Evolutionary conservation across 2,797 vertebrate genomes (phyloP), one percentile per base, ranked within the genome.

Genomic region (Alca torda): DNA sequence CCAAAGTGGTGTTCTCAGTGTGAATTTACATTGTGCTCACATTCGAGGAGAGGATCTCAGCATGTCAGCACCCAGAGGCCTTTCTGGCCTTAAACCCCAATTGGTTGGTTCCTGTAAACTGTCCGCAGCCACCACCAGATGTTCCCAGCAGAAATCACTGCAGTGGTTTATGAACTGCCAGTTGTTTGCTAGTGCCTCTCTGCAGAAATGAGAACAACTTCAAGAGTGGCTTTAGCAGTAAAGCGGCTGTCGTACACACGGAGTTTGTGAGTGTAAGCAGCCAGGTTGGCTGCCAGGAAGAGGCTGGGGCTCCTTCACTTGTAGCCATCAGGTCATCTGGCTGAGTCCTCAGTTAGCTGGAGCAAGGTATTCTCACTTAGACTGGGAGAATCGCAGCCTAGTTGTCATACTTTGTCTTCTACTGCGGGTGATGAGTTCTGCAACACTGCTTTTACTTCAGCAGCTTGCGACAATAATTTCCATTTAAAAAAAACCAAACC

Each of bases 251-350:
- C 7, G 0, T 37, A 37, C 45, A 11, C 4, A 12, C 0, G 31
- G 65, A 57, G 24, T 46, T 39, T 4, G 7, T 57, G 65, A 60
- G 35, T 0, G 0, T 21, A 28, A 57, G 26, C 18, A 46, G 12
- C 54, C 48, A 50, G 16, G 16, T 3, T 87, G 46, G 35, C 64
- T 80, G 57, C 64, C 69, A 17, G 45, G 39, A 45, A 33, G 77
- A 48, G 37, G 39, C 39, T 45, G 45, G 12, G 59, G 45, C 65
- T 68, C 53, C 35, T 1, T 64, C 35, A 3, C 1, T 50, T 79
- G 33, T 46, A 61, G 30, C 63, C 53, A 3, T 14, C n/a, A 39
- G 13, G 59, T 61, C 15, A 17, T 79, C 61, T 74, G 67, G 31
- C 64, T 8, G 6, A 65, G 39, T 54, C 59, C 70, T 0, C 1